A percentile compares a stretch with the other conserved stretches of the same genome.
Evolutionary conservation across 2,113 vertebrate genomes (phyloP).

Genomic region (Calcarius ornatus): DNA sequence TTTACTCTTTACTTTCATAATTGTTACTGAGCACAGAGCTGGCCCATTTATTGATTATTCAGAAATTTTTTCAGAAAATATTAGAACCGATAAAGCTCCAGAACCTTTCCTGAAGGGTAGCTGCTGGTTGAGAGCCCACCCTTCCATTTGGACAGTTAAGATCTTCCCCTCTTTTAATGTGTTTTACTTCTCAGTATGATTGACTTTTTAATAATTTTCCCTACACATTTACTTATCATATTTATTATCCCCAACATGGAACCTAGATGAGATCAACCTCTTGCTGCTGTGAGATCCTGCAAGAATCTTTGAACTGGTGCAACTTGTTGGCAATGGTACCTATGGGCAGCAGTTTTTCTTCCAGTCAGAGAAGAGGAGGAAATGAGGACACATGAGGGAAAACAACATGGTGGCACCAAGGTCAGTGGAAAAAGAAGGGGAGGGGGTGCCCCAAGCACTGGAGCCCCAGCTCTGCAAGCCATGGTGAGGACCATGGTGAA

Average conservation of each 20-base stretch:
- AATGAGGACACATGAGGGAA: not conserved
- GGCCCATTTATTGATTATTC: not conserved
- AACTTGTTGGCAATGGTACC: not conserved
- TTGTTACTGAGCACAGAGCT: not conserved
- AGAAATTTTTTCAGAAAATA: not conserved
- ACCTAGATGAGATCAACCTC: not conserved
- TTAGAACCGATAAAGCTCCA: not conserved
- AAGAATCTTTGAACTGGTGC: not conserved
- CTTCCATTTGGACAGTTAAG: not conserved
- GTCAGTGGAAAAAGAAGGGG: not conserved
- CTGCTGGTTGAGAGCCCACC: not conserved
- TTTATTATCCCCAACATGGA: not conserved
- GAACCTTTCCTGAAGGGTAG: not conserved
- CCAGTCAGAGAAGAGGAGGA: not conserved
- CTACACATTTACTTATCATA: not conserved
- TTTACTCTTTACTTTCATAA: not conserved
- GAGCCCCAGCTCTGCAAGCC: not conserved
- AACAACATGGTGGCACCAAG: not conserved
- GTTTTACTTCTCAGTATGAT: not conserved
- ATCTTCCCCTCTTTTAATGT: not conserved
- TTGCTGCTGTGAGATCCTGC: fast-evolving
- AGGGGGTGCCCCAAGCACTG: fast-evolving
- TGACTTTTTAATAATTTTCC: not conserved
- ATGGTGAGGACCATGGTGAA: not conserved
- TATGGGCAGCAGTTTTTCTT: not conserved